Percentiles rank a stretch among this genome's conserved stretches.
Evolutionary conservation across 1,140 invertebrate genomes (phyloP).

Genomic region (Zaprionus lachaisei): DNA sequence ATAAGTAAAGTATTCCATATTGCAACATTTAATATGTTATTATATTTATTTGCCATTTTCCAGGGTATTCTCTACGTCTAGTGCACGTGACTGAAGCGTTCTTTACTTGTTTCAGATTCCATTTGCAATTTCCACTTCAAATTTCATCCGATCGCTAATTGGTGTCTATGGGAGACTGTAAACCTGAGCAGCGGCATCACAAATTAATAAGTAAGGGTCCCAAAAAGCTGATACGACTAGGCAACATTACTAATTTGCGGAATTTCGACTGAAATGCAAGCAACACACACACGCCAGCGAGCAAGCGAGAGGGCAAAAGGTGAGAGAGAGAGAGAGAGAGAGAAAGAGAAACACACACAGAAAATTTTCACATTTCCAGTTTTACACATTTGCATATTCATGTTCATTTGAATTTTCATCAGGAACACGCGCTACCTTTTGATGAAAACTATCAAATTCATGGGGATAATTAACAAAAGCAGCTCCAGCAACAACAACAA

Average conservation of each 20-base stretch:
- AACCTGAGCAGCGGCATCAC: constrained; percentile 34
- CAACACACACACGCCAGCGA: constrained; percentile 21
- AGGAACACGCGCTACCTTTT: constrained; percentile 39
- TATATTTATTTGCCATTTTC: not conserved
- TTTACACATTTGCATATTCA: constrained; percentile 57
- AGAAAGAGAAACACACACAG: not conserved
- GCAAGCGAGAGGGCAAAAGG: not conserved
- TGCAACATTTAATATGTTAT: too few species aligned
- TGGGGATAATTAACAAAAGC: constrained; percentile 56
- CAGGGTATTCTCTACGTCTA: not conserved
- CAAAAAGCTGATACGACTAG: constrained; percentile 26
- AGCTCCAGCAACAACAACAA: constrained; percentile 6
- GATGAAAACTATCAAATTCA: constrained; percentile 60
- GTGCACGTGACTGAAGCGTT: not conserved
- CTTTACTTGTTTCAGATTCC: constrained; percentile 7
- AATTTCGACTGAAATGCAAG: constrained; percentile 47
- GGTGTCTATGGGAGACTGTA: constrained; percentile 39
- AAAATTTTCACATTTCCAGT: constrained; percentile 32
- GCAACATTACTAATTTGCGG: constrained; percentile 53
- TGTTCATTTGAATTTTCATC: constrained; percentile 49
- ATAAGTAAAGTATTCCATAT: too few species aligned
- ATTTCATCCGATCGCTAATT: constrained; percentile 41
- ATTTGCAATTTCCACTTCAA: constrained; percentile 28
- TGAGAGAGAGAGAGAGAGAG: not conserved
- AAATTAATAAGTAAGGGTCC: constrained; percentile 35